phyloP scores from a whole-genome alignment of 92 coral and sea anemone species.

The Virgularia gustaviana region DNA sequence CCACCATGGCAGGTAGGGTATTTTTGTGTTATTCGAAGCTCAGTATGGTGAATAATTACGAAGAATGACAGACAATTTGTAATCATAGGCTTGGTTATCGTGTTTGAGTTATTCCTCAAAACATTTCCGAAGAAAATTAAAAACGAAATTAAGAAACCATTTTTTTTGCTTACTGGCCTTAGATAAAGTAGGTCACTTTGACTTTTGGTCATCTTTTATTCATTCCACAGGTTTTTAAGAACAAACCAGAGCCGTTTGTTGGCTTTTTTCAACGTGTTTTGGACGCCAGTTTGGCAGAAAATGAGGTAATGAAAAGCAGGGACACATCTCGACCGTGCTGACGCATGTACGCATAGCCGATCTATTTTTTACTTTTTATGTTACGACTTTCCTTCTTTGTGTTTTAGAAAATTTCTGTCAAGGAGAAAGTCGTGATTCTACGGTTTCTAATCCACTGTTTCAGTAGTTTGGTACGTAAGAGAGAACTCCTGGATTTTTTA shows the following conservation, averaged over 20 bases:
- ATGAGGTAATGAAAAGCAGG: slow-evolving; percentile 66
- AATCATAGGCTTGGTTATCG: too few relatives aligned
- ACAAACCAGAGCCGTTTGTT: slow-evolving; percentile 70
- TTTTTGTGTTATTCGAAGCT: too few relatives aligned
- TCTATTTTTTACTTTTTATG: too few relatives aligned
- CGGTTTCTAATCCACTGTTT: slow-evolving; percentile 87
- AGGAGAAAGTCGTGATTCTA: slow-evolving; percentile 73
- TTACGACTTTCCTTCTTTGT: neutral
- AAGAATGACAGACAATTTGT: too few relatives aligned
- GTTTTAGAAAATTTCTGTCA: slow-evolving; percentile 64
- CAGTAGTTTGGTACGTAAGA: slow-evolving; percentile 80
- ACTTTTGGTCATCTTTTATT: too few relatives aligned
- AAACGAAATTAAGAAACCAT: too few relatives aligned
- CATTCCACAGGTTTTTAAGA: slow-evolving; percentile 70
- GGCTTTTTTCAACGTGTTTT: slow-evolving; percentile 74
- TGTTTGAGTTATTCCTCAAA: too few relatives aligned
- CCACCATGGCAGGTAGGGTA: slow-evolving; percentile 98
- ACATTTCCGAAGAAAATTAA: too few relatives aligned
- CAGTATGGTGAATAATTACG: too few relatives aligned
- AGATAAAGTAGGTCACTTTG: too few relatives aligned
- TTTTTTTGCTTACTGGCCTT: slow-evolving; percentile 9
- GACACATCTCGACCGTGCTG: too few relatives aligned
- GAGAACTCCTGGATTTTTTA: neutral
- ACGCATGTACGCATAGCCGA: too few relatives aligned
- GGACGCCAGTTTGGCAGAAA: slow-evolving; percentile 67